Conservation (phyloP, 1,140 invertebrate species). For the Magallana ariakensis region DNA sequence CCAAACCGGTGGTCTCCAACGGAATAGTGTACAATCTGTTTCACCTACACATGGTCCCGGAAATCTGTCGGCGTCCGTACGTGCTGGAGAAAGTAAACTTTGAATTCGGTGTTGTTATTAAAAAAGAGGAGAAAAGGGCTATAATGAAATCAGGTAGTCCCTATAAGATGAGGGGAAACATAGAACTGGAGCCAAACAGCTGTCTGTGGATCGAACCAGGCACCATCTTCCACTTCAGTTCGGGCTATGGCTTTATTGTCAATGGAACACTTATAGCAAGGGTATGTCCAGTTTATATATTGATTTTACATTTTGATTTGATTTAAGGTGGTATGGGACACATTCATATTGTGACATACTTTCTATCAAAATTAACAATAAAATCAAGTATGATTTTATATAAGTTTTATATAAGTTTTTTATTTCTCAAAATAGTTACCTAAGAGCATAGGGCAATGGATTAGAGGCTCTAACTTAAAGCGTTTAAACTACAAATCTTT, state of each 20-base stretch:
- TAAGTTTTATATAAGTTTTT: too few relatives aligned
- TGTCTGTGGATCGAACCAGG: conserved; percentile 90
- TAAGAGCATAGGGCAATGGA: too few relatives aligned
- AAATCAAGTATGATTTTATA: too few relatives aligned
- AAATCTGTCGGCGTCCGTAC: conserved; percentile 64
- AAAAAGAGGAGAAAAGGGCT: conserved; percentile 59
- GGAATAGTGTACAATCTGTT: conserved; percentile 68
- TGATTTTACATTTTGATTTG: background rate
- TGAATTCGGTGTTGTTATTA: conserved; percentile 64
- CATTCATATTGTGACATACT: too few relatives aligned
- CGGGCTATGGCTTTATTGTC: conserved; percentile 94
- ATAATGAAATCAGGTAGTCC: conserved; percentile 69
- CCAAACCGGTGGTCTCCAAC: conserved; percentile 68
- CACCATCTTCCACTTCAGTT: conserved; percentile 90
- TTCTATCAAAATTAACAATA: too few relatives aligned
- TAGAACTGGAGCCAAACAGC: conserved; percentile 68
- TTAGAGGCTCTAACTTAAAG: too few relatives aligned
- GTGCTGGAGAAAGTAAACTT: conserved; percentile 60
- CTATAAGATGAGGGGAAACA: conserved; percentile 71
- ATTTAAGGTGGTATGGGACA: background rate
- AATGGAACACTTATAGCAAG: conserved; percentile 90
- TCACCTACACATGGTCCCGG: conserved; percentile 65
- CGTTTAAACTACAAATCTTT: too few relatives aligned
- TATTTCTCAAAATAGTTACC: too few relatives aligned
- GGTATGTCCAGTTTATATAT: conserved; percentile 83